A percentile compares a stretch with the other conserved stretches of the same genome.
Conservation (phyloP, 1,140 invertebrate genomes). For the Phenacoccus solenopsis region DNA sequence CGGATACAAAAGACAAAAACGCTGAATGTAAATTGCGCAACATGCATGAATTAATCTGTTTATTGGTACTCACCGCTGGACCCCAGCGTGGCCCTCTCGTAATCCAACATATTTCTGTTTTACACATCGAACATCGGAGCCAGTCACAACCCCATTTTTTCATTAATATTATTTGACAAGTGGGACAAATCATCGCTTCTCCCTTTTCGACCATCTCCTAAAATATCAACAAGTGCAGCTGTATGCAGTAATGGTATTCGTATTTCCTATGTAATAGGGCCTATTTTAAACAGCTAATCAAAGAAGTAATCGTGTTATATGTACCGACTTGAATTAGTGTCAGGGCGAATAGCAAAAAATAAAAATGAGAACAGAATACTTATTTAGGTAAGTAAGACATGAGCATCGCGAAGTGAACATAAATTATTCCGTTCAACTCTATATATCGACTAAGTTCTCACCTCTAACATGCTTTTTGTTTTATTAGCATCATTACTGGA, state of each 20-base stretch:
- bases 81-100: constrained; percentile 80
- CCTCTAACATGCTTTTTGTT: constrained; percentile 62
- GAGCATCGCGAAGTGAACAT: too few species aligned
- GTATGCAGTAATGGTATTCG: too few species aligned
- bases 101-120: constrained; percentile 91
- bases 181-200: constrained; percentile 55
- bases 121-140: constrained; percentile 83
- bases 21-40: too few species aligned
- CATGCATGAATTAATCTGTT: too few species aligned
- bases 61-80: constrained; percentile 50
- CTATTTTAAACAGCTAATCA: too few species aligned
- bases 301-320: too few species aligned
- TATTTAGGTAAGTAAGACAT: neutral
- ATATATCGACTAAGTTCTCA: constrained; percentile 29
- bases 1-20: neutral
- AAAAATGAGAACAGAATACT: too few species aligned
- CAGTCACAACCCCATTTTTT: constrained; percentile 95
- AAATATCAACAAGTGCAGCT: too few species aligned
- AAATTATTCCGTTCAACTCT: too few species aligned
- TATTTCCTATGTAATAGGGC: too few species aligned
- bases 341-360: too few species aligned
- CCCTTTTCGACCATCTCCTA: constrained; percentile 67
- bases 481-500: constrained; percentile 50
- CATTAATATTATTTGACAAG: constrained; percentile 54
- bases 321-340: too few species aligned